These are phyloP conservation scores for Dendropsophus ebraccatus DNA, from an alignment of 2,113 vertebrate genomes.

Conservation along the genomic window DNA sequence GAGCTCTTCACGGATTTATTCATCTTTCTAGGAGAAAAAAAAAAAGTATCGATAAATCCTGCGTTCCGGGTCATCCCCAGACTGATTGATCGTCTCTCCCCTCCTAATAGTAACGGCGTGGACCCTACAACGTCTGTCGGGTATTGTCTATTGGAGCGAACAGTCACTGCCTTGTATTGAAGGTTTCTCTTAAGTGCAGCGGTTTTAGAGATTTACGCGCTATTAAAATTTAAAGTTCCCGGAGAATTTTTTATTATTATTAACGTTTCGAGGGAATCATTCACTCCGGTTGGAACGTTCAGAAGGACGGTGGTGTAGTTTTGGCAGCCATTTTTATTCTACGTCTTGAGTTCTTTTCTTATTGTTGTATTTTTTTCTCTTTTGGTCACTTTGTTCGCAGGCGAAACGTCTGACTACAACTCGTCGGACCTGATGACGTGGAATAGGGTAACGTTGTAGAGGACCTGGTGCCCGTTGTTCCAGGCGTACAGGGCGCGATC, in stretches of 20 bases:
- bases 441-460: slow-evolving; percentile 98
- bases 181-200: slow-evolving; percentile 78
- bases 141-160: slow-evolving; percentile 70
- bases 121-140: background rate
- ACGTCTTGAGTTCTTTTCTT: background rate
- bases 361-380: background rate
- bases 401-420: slow-evolving; percentile 75
- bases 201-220: slow-evolving; percentile 58
- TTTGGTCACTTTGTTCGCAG: slow-evolving; percentile 56
- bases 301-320: slow-evolving; percentile 48
- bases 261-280: background rate
- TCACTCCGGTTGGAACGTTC: background rate
- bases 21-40: slow-evolving; percentile 50
- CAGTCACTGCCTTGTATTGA: slow-evolving; percentile 86
- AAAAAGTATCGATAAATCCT: background rate
- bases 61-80: too few species aligned
- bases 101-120: background rate
- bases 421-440: slow-evolving; percentile 94
- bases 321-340: slow-evolving; percentile 69
- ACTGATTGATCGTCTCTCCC: background rate
- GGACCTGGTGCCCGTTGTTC: slow-evolving; percentile 97
- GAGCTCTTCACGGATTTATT: slow-evolving; percentile 16
- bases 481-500: slow-evolving; percentile 96
- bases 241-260: background rate
- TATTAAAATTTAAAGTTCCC: slow-evolving; percentile 50